Evolutionary conservation across 2,888 invertebrate species (phyloP).

Genomic region (Pycnomerus fuliginosus): DNA sequence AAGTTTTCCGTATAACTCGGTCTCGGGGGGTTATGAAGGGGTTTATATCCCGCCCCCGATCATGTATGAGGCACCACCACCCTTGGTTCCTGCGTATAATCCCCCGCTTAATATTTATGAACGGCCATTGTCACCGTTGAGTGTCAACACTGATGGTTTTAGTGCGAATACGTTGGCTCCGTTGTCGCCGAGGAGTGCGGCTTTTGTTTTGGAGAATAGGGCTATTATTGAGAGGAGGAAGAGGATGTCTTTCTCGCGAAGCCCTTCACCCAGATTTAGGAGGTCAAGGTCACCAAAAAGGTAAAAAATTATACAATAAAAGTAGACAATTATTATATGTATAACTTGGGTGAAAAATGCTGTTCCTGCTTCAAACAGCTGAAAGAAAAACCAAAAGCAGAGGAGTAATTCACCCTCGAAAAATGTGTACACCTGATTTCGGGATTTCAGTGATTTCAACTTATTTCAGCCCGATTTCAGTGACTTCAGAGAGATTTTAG

Average conservation of each 20-base stretch:
- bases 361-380: too few relatives aligned
- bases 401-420: too few relatives aligned
- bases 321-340: too few relatives aligned
- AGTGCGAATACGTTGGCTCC: conserved; percentile 44
- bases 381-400: too few relatives aligned
- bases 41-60: conserved; percentile 22
- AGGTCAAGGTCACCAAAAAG: conserved; percentile 40
- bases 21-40: too few relatives aligned
- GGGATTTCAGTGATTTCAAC: too few relatives aligned
- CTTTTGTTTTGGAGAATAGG: conserved; percentile 51
- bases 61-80: conserved; percentile 21
- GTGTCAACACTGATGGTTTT: conserved; percentile 42
- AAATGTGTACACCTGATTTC: too few relatives aligned
- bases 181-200: conserved; percentile 51
- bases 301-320: too few relatives aligned
- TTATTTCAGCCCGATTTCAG: too few relatives aligned
- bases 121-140: conserved; percentile 44
- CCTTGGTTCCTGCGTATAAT: conserved; percentile 17
- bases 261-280: conserved; percentile 42
- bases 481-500: too few relatives aligned
- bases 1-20: conserved; percentile 4
- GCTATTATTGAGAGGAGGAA: conserved; percentile 51
- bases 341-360: too few relatives aligned
- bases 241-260: conserved; percentile 51
- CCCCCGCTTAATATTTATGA: conserved; percentile 36